Percentiles rank a stretch among this genome's conserved stretches.
Conservation (phyloP, 2,888 invertebrate species). For the Agrilus cyanescens region DNA sequence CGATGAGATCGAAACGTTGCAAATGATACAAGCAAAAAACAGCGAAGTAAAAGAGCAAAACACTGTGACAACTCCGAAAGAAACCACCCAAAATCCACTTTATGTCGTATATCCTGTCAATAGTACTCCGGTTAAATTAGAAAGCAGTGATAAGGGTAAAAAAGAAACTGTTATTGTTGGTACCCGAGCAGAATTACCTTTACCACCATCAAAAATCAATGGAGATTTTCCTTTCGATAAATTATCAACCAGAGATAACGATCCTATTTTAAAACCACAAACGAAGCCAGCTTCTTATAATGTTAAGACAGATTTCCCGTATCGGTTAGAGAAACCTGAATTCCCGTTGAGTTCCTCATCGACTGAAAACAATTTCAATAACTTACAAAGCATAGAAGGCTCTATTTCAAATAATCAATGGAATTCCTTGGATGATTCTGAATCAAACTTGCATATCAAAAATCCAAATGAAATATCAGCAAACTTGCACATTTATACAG, state of each 20-base stretch:
- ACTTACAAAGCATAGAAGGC: constrained; percentile 27
- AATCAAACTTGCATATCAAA: constrained; percentile 24
- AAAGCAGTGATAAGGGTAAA: constrained; percentile 32
- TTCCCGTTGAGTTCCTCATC: constrained; percentile 32
- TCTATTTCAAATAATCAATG: constrained; percentile 29
- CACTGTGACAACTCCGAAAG: constrained; percentile 25
- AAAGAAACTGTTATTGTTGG: constrained; percentile 45
- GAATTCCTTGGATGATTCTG: constrained; percentile 33
- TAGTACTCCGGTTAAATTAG: constrained; percentile 38
- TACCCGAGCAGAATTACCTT: constrained; percentile 39
- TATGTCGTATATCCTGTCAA: constrained; percentile 51
- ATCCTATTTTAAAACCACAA: constrained; percentile 35
- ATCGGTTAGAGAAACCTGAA: constrained; percentile 49
- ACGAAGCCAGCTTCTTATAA: constrained; percentile 26
- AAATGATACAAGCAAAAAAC: constrained; percentile 53
- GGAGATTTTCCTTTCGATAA: constrained; percentile 17
- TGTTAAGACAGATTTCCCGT: constrained; percentile 50
- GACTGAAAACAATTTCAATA: constrained; percentile 26
- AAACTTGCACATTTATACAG: constrained; percentile 35
- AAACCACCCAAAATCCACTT: constrained; percentile 32
- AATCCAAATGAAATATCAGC: constrained; percentile 29
- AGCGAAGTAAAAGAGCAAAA: constrained; percentile 31
- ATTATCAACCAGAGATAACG: constrained; percentile 27
- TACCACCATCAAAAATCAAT: constrained; percentile 27
- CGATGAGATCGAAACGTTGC: constrained; percentile 49